Evolutionary conservation across 2,797 vertebrate genomes (phyloP).

Genomic region (Poeciliopsis presidionis): DNA sequence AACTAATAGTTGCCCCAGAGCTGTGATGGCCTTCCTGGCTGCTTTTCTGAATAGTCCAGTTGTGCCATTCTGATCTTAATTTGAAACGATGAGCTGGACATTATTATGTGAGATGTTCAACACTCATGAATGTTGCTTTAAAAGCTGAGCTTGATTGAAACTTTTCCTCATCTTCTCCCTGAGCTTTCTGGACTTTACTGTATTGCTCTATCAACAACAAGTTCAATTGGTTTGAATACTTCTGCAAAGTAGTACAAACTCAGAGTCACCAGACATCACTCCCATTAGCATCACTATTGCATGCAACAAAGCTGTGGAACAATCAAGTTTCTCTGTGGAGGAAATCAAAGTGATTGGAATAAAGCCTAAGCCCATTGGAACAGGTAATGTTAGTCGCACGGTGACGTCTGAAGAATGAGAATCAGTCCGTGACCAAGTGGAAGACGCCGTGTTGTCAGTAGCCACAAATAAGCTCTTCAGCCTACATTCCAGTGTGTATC

Average conservation of each 20-base stretch:
- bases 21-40: not conserved
- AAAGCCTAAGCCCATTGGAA: constrained; percentile 2
- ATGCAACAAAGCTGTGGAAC: constrained; percentile 9
- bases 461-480: not conserved
- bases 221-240: not conserved
- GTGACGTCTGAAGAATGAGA: constrained; percentile 12
- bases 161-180: not conserved
- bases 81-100: not conserved
- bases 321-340: constrained; percentile 10
- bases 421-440: constrained; percentile 11
- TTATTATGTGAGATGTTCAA: not conserved
- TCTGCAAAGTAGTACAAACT: not conserved
- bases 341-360: constrained; percentile 29
- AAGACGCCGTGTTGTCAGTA: not conserved
- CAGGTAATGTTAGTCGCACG: constrained; percentile 9
- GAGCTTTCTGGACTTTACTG: not conserved
- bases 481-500: constrained; percentile 7
- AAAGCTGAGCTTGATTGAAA: not conserved
- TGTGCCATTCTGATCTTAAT: not conserved
- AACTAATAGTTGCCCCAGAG: not conserved
- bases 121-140: not conserved
- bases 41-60: not conserved
- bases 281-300: not conserved
- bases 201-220: not conserved
- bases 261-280: not conserved